phyloP scores from a whole-genome alignment of 2,888 invertebrate genomes.

The Patella ulyssiponensis region DNA sequence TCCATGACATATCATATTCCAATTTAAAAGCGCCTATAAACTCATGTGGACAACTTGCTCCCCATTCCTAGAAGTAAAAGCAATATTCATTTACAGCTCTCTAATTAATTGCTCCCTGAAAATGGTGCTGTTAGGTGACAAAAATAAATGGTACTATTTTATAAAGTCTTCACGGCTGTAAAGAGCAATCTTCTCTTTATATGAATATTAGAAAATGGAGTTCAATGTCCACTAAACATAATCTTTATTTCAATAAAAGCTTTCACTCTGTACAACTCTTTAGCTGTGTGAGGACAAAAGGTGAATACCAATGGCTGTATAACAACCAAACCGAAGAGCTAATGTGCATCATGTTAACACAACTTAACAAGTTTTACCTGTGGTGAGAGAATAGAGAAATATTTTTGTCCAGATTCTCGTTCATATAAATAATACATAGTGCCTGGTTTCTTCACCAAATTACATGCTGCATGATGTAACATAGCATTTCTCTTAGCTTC shows the following conservation, averaged over 20 bases:
- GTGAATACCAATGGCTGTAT: too few relatives aligned
- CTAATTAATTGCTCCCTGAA: neutral
- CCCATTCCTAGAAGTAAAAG: slow-evolving; percentile 79
- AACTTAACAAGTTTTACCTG: slow-evolving; percentile 72
- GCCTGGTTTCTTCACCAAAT: slow-evolving; percentile 82
- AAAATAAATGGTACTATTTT: neutral
- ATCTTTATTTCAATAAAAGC: too few relatives aligned
- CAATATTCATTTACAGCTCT: slow-evolving; percentile 1
- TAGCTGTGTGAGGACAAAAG: too few relatives aligned
- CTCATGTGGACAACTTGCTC: slow-evolving; percentile 76
- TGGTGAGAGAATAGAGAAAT: slow-evolving; percentile 84
- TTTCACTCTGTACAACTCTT: too few relatives aligned
- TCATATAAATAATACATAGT: slow-evolving; percentile 82
- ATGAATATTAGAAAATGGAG: too few relatives aligned
- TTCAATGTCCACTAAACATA: too few relatives aligned
- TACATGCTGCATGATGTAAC: slow-evolving; percentile 82
- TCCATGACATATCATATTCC: slow-evolving; percentile 82
- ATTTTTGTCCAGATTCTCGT: slow-evolving; percentile 78
- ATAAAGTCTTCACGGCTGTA: too few relatives aligned
- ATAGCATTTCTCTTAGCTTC: slow-evolving; percentile 75
- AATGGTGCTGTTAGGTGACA: neutral
- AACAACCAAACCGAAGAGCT: too few relatives aligned
- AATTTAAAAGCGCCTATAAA: slow-evolving; percentile 80
- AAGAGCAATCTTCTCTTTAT: too few relatives aligned
- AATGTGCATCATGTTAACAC: too few relatives aligned